Base-by-base conservation (phyloP, 2,113 vertebrate species). In the Clinocottus analis region DNA sequence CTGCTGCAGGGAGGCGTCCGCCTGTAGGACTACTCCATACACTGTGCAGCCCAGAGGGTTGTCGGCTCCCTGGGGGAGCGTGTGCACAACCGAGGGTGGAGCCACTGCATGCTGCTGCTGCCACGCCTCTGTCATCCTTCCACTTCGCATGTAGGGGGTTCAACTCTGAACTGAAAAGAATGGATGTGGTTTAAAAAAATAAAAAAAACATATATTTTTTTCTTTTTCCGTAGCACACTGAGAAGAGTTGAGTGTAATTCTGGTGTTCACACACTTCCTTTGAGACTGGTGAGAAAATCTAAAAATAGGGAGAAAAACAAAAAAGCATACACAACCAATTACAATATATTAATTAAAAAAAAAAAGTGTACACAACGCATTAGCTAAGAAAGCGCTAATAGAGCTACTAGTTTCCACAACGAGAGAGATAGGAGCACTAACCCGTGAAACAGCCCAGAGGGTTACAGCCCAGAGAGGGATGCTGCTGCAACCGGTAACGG, bases 21-120 rank as follows among this genome's bases (percentile, higher is more conserved):
- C 94, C 85, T 98, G 98, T 73, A 99, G 94, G 77, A 99, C 96
- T 23, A 99, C 97, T 35, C 97, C 97, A 0, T 99, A 99, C 47
- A 99, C 97, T 0, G 97, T 93, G 21, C 97, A 99, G 90, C 96
- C 96, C 90, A 99, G 68, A 1, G 97, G 86, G 88, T 95, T 98
- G 91, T 99, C 98, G 0, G 95, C 72, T 33, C 93, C 94, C 1
- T 96, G 95, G 0, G 97, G 93, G 55, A 99, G 94, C 5, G 96
- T 93, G 91, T 98, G 97, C 64, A 97, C 97, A 0, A 97, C 94
- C 33, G 98, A 95, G 53, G 97, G 87, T 67, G 96, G 83, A 83
- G 95, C 89, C 84, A 96, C 96, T 13, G 94, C 67, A 83, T 97
- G 96, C 63, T 94, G 94, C 82, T 90, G 94, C 83, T 96, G 96